Conservation (phyloP, 2,113 vertebrate genomes). For the Perognathus longimembris region DNA sequence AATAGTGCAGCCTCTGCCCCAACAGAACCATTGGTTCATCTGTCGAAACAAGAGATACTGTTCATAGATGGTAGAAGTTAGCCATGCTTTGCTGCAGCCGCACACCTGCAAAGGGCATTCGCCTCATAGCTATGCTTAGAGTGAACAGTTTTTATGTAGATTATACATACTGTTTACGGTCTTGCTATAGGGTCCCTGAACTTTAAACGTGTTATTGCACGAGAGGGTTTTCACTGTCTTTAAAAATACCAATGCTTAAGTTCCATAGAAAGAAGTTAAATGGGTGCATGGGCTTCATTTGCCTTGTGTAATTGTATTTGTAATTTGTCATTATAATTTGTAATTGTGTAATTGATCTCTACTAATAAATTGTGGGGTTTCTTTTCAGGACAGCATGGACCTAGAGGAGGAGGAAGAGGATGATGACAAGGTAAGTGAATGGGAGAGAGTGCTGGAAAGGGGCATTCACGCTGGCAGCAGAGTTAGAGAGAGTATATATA, state of each 20-base stretch:
- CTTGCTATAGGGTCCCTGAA: background rate
- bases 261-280: background rate
- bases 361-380: background rate
- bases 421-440: constrained; percentile 94
- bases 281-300: background rate
- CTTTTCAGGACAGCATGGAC: constrained; percentile 92
- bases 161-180: constrained; percentile 53
- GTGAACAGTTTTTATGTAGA: constrained; percentile 68
- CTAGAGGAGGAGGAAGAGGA: constrained; percentile 95
- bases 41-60: constrained; percentile 80
- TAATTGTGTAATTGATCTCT: background rate
- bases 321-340: too few species aligned
- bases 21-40: constrained; percentile 75
- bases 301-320: background rate
- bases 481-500: rapidly evolving
- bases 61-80: constrained; percentile 77
- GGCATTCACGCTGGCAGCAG: rapidly evolving
- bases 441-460: too few species aligned
- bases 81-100: constrained; percentile 75
- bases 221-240: background rate
- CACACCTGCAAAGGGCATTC: constrained; percentile 72
- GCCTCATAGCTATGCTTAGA: constrained; percentile 76
- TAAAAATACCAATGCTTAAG: background rate
- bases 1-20: background rate
- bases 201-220: background rate